phyloP scores from a whole-genome alignment of 2,797 vertebrate species.

The Urocyon cinereoargenteus region DNA sequence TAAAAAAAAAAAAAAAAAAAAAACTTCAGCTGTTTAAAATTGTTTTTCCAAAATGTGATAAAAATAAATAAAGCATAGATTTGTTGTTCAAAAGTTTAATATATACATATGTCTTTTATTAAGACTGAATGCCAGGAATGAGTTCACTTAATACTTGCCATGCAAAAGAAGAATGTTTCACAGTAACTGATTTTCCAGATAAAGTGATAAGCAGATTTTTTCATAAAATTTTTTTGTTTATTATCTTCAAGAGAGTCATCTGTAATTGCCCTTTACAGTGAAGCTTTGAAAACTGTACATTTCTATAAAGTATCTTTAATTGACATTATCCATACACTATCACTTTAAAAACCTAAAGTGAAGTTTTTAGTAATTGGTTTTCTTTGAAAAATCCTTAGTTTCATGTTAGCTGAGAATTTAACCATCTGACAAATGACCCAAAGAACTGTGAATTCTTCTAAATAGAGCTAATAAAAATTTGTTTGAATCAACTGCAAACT shows the following conservation, averaged over 20 bases:
- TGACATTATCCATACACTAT: neutral
- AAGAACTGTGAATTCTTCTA: neutral
- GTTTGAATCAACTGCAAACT: neutral
- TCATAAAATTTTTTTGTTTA: neutral
- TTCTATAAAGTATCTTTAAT: neutral
- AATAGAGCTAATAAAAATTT: slow-evolving; percentile 1
- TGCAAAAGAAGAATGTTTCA: neutral
- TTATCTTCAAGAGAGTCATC: neutral
- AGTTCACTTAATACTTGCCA: neutral
- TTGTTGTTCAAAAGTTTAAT: neutral
- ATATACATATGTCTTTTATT: neutral
- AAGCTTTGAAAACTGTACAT: neutral
- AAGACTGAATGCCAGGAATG: neutral
- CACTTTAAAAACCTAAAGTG: neutral
- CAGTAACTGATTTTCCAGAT: neutral
- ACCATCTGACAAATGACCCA: neutral
- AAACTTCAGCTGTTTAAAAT: slow-evolving; percentile 14
- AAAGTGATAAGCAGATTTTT: neutral
- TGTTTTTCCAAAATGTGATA: neutral
- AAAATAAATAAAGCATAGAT: neutral
- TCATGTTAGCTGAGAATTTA: neutral
- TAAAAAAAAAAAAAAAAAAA: too few species aligned
- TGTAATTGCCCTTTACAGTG: neutral
- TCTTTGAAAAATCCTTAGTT: neutral
- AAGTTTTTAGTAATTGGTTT: slow-evolving; percentile 3